These are phyloP conservation scores for Asarcornis scutulata DNA, from an alignment of 2,113 vertebrate genomes.

Conservation along the genomic window DNA sequence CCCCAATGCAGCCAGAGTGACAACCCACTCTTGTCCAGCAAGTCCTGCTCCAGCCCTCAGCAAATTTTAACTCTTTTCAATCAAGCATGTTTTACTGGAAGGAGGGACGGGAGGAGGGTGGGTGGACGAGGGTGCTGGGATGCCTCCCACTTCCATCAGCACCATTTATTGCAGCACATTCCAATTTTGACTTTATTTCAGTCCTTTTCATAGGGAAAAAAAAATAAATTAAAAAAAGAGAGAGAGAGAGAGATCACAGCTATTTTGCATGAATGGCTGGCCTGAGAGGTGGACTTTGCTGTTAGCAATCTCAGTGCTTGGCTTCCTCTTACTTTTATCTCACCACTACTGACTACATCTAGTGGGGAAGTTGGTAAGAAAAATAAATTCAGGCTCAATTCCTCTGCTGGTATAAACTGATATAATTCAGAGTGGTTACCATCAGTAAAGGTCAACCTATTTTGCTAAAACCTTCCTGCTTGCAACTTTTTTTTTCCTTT, in stretches of 20 bases:
- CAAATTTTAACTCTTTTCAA: not conserved
- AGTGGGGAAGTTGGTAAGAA: constrained; percentile 14
- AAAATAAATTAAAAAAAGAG: no score
- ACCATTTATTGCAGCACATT: not conserved
- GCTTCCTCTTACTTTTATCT: constrained; percentile 35
- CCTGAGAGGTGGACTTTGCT: not conserved
- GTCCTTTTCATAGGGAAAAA: not conserved
- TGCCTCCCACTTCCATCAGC: not conserved
- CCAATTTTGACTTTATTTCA: not conserved
- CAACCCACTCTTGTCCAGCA: not conserved
- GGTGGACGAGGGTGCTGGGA: not conserved
- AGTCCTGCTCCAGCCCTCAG: not conserved
- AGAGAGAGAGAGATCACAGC: constrained; percentile 13
- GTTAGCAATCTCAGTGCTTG: not conserved
- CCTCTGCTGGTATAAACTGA: not conserved
- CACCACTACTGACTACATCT: not conserved
- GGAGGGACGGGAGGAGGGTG: not conserved
- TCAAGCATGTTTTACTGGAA: not conserved
- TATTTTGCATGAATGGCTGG: not conserved
- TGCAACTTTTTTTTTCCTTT: not conserved
- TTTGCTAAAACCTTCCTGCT: not conserved
- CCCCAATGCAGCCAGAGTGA: not conserved
- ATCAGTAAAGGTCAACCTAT: not conserved
- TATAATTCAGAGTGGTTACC: constrained; percentile 18
- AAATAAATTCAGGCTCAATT: constrained; percentile 39